These are phyloP conservation scores for Australoheros scitulus DNA, from an alignment of 2,113 vertebrate species.

Conservation along the genomic window DNA sequence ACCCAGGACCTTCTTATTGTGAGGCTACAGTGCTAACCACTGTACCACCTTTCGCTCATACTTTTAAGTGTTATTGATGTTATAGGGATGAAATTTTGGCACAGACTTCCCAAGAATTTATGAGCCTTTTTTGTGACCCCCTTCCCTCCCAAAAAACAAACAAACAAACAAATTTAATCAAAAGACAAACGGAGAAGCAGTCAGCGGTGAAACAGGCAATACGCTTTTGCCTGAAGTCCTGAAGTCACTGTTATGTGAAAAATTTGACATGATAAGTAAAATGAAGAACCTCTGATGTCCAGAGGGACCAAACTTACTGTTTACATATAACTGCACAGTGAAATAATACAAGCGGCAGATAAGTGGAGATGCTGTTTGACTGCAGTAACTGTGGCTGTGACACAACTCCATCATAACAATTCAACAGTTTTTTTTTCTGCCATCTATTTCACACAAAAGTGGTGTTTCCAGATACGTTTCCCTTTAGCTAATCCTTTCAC, in stretches of 20 bases:
- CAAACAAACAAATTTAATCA: neutral
- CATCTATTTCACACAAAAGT: neutral
- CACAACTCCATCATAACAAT: neutral
- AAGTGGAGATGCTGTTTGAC: neutral
- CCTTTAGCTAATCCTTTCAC: neutral
- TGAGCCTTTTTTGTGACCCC: no score
- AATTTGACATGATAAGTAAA: neutral
- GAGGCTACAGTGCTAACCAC: no score
- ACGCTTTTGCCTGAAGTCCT: neutral
- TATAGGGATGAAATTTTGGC: neutral
- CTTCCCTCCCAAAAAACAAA: no score
- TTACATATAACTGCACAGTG: neutral
- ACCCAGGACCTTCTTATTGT: no score
- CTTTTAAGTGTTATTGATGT: neutral
- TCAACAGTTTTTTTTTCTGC: neutral
- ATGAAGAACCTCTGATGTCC: neutral
- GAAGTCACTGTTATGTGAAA: neutral
- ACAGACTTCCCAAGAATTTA: neutral
- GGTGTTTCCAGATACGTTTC: neutral
- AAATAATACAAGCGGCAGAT: neutral
- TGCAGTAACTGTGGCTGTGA: neutral
- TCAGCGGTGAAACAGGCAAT: no score
- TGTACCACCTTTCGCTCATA: neutral
- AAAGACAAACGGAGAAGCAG: neutral
- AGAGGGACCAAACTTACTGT: neutral